phyloP scores from a whole-genome alignment of 2,888 invertebrate genomes.

The Euplagia quadripunctaria region DNA sequence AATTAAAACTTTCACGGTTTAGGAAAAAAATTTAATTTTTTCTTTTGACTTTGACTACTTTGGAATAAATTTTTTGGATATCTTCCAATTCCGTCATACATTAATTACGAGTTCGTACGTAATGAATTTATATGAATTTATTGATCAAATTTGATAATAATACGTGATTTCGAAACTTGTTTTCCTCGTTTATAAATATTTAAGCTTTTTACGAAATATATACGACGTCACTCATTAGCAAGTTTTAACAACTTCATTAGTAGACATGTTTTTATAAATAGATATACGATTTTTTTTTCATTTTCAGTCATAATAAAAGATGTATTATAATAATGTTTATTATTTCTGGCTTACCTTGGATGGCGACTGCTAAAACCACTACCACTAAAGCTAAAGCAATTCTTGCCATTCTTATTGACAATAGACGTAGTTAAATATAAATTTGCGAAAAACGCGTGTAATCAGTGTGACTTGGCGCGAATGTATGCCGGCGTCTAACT shows the following conservation, averaged over 20 bases:
- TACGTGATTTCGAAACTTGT: background rate
- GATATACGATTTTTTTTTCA: background rate
- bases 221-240: background rate
- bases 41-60: background rate
- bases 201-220: background rate
- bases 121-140: background rate
- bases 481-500: slow-evolving; percentile 38
- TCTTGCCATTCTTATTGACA: slow-evolving; percentile 57
- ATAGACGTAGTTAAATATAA: slow-evolving; percentile 31
- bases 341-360: slow-evolving; percentile 60
- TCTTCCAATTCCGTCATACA: background rate
- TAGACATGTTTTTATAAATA: background rate
- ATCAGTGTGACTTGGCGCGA: slow-evolving; percentile 33
- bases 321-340: background rate
- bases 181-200: background rate
- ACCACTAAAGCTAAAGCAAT: slow-evolving; percentile 48
- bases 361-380: slow-evolving; percentile 48
- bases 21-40: background rate
- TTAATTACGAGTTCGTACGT: background rate
- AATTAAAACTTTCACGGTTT: background rate
- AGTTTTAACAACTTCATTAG: background rate
- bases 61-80: background rate
- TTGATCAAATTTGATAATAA: background rate
- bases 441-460: slow-evolving; percentile 32
- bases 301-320: background rate